phyloP scores from a whole-genome alignment of 1,140 invertebrate species.

The Drosophila grimshawi region DNA sequence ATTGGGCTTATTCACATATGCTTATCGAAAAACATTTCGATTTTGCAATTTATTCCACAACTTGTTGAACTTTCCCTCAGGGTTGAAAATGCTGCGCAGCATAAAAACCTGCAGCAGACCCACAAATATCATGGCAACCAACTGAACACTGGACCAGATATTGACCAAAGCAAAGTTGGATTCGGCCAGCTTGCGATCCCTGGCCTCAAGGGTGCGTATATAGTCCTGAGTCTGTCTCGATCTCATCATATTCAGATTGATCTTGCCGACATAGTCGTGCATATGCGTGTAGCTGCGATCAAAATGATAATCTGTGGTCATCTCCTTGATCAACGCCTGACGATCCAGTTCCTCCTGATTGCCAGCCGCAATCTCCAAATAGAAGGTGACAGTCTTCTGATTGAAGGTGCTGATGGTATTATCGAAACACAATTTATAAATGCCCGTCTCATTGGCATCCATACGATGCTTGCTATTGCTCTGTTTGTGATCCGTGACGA shows the following conservation, averaged over 20 bases:
- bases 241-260: conserved; percentile 86
- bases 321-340: conserved; percentile 82
- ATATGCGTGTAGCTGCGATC: conserved; percentile 87
- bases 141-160: conserved; percentile 88
- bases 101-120: conserved; percentile 88
- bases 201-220: conserved; percentile 89
- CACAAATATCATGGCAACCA: conserved; percentile 89
- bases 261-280: conserved; percentile 86
- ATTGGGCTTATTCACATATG: background rate
- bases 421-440: conserved; percentile 92
- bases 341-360: conserved; percentile 39
- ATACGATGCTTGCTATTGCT: conserved; percentile 86
- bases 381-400: conserved; percentile 91
- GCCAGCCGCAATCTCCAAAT: conserved; percentile 87
- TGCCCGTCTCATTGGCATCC: conserved; percentile 86
- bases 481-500: conserved; percentile 88
- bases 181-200: conserved; percentile 91
- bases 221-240: conserved; percentile 89
- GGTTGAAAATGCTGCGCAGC: conserved; percentile 89
- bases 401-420: conserved; percentile 92
- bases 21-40: background rate
- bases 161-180: conserved; percentile 90
- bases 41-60: conserved; percentile 84
- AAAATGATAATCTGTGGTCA: conserved; percentile 87
- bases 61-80: conserved; percentile 85